Base-by-base conservation (phyloP, 2,113 vertebrate species). In the Laterallus jamaicensis region DNA sequence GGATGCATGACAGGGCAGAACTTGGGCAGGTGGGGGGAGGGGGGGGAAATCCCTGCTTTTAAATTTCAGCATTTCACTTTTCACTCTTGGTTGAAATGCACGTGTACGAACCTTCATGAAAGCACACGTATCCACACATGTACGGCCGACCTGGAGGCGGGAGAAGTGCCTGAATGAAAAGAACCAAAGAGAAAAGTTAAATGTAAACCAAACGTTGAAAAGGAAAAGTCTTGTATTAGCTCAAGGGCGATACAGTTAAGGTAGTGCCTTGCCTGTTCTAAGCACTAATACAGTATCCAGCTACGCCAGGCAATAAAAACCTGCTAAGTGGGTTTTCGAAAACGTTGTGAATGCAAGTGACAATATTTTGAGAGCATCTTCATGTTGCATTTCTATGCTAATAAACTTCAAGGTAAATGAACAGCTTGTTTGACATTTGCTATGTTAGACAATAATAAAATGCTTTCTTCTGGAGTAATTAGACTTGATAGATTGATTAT, bases 371-470 rank as follows among this genome's bases (percentile, higher is more conserved):
- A 86, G 95, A 97, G 71, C 91, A 76, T 86, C 85, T 90, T 95
- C 62, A 26, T 83, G 81, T 86, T 95, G 68, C 66, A 92, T 96
- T 93, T 91, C 95, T 95, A 39, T 95, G 93, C 92, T 96, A 95
- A 94, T 96, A 97, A 97, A 93, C 94, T 91, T 96, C 58, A 95
- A 92, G 82, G 82, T 93, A 96, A 96, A 94, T 94, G 85, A 93
- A 96, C 93, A 94, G 77, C 73, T 97, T 91, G 84, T 96, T 95
- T 94, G 83, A 84, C 77, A 92, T 93, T 97, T 96, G 93, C 82
- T 70, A 64, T 96, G 95, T 93, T 97, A 97, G 92, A 91, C 92
- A 94, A 91, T 96, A 95, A 92, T 92, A 94, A 94, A 96, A 82
- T 58, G 56, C 70, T 73, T 87, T 97, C 96, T 97, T 97, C 69